Evolutionary conservation across 1,140 invertebrate species (phyloP), one percentile per base, ranked within the genome.

Genomic region (Drosophila nebulosa): DNA sequence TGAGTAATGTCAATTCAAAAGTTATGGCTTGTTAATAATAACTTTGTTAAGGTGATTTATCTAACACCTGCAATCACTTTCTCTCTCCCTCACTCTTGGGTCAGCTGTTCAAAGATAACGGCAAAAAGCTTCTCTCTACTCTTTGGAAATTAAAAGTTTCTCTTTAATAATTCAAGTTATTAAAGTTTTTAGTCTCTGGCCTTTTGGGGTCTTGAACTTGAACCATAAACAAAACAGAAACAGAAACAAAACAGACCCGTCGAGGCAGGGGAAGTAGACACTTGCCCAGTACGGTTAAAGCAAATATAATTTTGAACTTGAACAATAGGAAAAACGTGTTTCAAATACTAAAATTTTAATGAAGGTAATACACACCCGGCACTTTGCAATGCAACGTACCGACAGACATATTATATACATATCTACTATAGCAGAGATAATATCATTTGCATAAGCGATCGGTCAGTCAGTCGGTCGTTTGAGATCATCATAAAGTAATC

Each of bases 271-370:
- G 39, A 46, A 46, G 16, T 39, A 39, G 36, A 46, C 39, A 21
- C 7, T 21, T 46, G 16, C 3, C 16, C 21, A 46, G 39, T 46
- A 46, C 7, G 39, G 30, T n/a, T 36, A 18, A 46, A 18, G 9
- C 16, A 46, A 46, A 18, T 55, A 7, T 56, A 61, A 50, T 85
- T 73, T 67, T 84, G 80, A 85, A 68, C 51, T 74, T 79, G 66
- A 46, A 64, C 42, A 55, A 64, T 16, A 58, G 14, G 27, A 32
- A 35, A 35, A 65, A 85, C 80, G 80, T 85, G 80, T 51, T 58
- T 18, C 14, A 68, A 77, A 86, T 85, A 35, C 26, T 58, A 42
- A 67, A 67, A 46, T 51, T 35, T 57, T n/a, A 52, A 51, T 51
- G 71, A 74, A 74, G 71, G 70, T 61, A 26, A 32, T 18, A 46